These are phyloP conservation scores for Rhizoglyphus robini DNA, from an alignment of 1,140 invertebrate genomes.

Conservation along the genomic window DNA sequence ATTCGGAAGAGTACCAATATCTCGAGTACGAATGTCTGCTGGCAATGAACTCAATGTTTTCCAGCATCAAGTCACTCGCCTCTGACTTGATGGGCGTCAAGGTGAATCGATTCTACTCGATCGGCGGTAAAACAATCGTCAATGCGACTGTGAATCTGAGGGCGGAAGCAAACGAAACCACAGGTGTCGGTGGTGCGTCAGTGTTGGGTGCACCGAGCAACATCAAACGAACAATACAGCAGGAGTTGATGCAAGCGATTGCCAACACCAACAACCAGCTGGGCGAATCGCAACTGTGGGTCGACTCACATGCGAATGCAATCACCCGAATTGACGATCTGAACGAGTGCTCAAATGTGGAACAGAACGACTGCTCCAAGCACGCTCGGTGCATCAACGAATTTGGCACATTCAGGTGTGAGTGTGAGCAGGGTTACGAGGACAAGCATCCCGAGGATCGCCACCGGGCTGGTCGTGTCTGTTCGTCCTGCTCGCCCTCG, in stretches of 20 bases:
- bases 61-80: constrained; percentile 52
- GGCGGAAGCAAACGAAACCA: constrained; percentile 43
- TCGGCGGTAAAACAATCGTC: constrained; percentile 48
- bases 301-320: constrained; percentile 58
- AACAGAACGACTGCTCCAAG: constrained; percentile 79
- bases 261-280: constrained; percentile 66
- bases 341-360: constrained; percentile 68
- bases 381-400: constrained; percentile 69
- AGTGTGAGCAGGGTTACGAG: constrained; percentile 58
- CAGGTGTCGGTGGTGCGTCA: constrained; percentile 48
- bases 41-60: constrained; percentile 49
- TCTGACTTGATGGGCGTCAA: constrained; percentile 64
- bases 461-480: constrained; percentile 51
- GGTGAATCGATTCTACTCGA: constrained; percentile 65
- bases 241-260: constrained; percentile 67
- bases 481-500: constrained; percentile 50
- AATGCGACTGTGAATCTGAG: constrained; percentile 59
- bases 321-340: constrained; percentile 62
- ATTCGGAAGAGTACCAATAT: constrained; percentile 63
- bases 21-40: constrained; percentile 64
- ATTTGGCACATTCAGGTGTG: constrained; percentile 74
- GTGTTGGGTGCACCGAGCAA: constrained; percentile 1
- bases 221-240: constrained; percentile 58
- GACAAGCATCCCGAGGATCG: constrained; percentile 45
- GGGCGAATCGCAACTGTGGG: constrained; percentile 64